phyloP scores from a whole-genome alignment of 2,797 vertebrate genomes.

The Lithobates sylvaticus region DNA sequence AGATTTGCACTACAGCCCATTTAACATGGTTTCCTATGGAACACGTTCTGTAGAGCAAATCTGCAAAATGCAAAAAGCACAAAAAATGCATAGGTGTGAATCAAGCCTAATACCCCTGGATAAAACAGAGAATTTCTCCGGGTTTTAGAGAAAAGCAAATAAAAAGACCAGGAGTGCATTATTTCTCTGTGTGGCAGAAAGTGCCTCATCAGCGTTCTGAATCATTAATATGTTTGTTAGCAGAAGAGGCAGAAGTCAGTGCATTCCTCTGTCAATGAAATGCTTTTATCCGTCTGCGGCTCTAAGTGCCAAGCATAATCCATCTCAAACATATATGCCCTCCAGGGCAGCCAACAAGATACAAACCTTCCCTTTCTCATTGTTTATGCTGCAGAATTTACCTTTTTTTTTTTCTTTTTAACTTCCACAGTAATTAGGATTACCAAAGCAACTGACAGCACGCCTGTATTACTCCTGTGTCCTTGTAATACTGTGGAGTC shows the following conservation, averaged over 20 bases:
- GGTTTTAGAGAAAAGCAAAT: not conserved
- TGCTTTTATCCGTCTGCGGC: not conserved
- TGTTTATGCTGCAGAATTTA: constrained; percentile 1
- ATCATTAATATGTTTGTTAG: not conserved
- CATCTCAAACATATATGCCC: not conserved
- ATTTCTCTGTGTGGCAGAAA: not conserved
- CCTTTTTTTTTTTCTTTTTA: not conserved
- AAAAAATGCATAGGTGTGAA: too few relatives aligned
- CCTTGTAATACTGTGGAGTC: constrained; percentile 40
- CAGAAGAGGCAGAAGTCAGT: not conserved
- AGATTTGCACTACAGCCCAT: too few relatives aligned
- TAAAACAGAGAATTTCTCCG: not conserved
- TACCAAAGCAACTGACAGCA: constrained; percentile 23
- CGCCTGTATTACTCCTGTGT: constrained; percentile 16
- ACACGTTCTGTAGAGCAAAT: too few relatives aligned
- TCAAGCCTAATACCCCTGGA: too few relatives aligned
- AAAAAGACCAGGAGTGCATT: not conserved
- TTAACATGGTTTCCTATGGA: too few relatives aligned
- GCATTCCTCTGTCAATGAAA: not conserved
- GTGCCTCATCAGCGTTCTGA: not conserved
- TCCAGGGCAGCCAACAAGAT: not conserved
- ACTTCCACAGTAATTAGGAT: constrained; percentile 43
- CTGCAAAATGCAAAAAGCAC: too few relatives aligned
- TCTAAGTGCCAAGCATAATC: not conserved
- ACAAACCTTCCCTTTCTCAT: not conserved